Conservation (phyloP, 1,140 invertebrate species). For the Philopotamus ludificatus region DNA sequence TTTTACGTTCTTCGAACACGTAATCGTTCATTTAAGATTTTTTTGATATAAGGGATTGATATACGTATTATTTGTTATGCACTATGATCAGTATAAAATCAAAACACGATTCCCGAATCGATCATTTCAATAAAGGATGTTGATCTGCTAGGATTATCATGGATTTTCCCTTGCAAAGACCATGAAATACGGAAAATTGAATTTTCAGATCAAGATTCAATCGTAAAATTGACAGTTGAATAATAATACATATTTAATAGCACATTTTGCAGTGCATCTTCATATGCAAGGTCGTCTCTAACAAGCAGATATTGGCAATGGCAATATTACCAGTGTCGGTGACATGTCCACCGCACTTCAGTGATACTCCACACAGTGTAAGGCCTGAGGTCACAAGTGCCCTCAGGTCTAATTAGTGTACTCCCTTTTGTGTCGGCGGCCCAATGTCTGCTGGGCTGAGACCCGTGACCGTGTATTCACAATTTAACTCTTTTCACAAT, state of each 20-base stretch:
- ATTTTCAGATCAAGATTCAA: neutral
- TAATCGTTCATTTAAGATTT: no score
- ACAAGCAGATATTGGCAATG: neutral
- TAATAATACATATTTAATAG: neutral
- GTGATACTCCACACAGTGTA: no score
- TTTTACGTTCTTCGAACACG: no score
- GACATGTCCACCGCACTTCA: neutral
- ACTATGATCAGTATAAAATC: no score
- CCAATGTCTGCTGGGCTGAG: neutral
- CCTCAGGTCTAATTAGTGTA: conserved; percentile 6
- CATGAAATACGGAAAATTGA: no score
- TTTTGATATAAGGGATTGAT: no score
- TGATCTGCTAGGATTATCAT: no score
- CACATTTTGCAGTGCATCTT: no score
- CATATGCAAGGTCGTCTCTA: neutral
- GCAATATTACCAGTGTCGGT: neutral
- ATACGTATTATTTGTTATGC: no score
- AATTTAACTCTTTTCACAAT: neutral
- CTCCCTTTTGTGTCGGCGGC: neutral
- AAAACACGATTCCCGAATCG: no score
- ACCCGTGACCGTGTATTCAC: neutral
- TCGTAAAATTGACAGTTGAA: neutral
- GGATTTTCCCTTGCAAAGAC: no score
- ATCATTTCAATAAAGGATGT: no score
- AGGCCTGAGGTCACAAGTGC: neutral